Evolutionary conservation across 2,888 invertebrate species (phyloP), one percentile per base, ranked within the genome.

Genomic region (Carterocephalus palaemon): DNA sequence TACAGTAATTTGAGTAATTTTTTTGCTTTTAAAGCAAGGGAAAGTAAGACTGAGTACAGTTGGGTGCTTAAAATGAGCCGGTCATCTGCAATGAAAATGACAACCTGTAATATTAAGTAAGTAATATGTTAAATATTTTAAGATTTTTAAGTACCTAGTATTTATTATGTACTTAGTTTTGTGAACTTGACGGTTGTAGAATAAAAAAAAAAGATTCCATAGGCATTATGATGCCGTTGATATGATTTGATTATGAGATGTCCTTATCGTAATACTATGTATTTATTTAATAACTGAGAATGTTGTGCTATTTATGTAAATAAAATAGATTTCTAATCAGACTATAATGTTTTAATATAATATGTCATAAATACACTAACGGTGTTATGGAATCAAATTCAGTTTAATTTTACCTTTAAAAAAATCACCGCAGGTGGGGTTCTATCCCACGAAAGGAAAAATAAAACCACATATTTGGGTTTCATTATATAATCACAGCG

Each of bases 11-110:
- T 16, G 4, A 16, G 16, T 8, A 8, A 16, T 16, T 16, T 8
- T 29, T 29, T 16, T 5, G 29, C 29, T 29, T 29, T 6, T 16
- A 20, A 20, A 29, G 16, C 19, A 20, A 29, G 3, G 19, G 15
- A 10, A 23, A 9, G 20, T 34, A 73, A 75, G 75, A 74, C 72
- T 74, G 73, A 74, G 66, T 55, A 57, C 54, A 67, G 53, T 64
- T 65, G 65, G 73, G 75, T 72, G 75, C 68, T 73, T 68, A 57
- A 54, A 50, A 55, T 39, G 46, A 54, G 49, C 38, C 33, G 26
- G 9, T 38, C 38, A 16, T n/a, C 37, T n/a, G 32, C 17, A 32
- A 5, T 24, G 7, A 33, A 36, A 28, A 31, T 39, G 39, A 39
- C 41, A 41, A 33, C n/a, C n/a, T n/a, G n/a, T n/a, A 33, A 36